Conservation (phyloP, 2,888 invertebrate genomes). For the Augiades crinisus region DNA sequence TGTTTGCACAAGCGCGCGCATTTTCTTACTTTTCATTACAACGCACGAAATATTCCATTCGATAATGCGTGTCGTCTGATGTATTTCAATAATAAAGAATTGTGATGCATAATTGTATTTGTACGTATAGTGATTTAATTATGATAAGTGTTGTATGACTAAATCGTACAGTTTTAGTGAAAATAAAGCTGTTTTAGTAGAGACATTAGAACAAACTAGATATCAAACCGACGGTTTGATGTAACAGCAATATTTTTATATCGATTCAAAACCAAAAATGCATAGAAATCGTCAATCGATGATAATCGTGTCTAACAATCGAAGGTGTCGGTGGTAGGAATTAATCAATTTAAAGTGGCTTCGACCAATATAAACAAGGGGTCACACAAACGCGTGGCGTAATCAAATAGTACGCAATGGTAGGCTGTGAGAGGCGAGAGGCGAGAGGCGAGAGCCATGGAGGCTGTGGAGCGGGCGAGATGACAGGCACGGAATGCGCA, state of each 20-base stretch:
- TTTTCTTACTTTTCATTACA: constrained; percentile 58
- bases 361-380: constrained; percentile 76
- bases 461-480: constrained; percentile 48
- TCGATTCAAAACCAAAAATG: background rate
- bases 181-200: too few relatives aligned
- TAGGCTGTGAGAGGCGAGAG: constrained; percentile 64
- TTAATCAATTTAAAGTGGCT: constrained; percentile 77
- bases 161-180: too few relatives aligned
- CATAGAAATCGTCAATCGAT: too few relatives aligned
- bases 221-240: too few relatives aligned
- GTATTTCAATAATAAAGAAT: constrained; percentile 11
- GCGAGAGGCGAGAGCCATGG: constrained; percentile 42
- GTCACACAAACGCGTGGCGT: constrained; percentile 65
- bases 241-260: background rate
- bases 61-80: constrained; percentile 38
- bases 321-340: constrained; percentile 65
- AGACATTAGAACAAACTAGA: too few relatives aligned
- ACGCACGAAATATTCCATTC: constrained; percentile 50
- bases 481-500: constrained; percentile 54
- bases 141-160: too few relatives aligned
- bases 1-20: constrained; percentile 64
- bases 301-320: constrained; percentile 42
- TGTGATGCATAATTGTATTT: too few relatives aligned
- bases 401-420: constrained; percentile 71
- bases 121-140: too few relatives aligned